phyloP scores from a whole-genome alignment of 2,888 invertebrate species.

The Drosophila barbarae region DNA sequence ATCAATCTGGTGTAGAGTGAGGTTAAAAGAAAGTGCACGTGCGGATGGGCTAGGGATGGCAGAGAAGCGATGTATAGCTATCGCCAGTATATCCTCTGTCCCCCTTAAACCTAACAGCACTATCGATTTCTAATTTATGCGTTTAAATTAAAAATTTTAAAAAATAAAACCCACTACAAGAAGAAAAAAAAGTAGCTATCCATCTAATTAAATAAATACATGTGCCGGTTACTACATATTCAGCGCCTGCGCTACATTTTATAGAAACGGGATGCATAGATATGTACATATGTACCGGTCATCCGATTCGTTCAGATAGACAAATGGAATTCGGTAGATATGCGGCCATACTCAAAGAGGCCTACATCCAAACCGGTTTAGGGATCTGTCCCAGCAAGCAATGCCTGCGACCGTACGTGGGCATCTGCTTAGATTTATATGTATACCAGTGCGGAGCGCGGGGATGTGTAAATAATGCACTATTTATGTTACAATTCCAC shows the following conservation, averaged over 20 bases:
- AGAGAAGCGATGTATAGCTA: constrained; percentile 1
- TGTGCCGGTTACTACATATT: neutral
- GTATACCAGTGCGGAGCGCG: neutral
- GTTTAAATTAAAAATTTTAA: neutral
- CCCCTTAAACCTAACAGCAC: neutral
- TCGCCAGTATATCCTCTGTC: neutral
- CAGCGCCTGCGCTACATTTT: constrained; percentile 17
- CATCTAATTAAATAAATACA: neutral
- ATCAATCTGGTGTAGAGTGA: constrained; percentile 37
- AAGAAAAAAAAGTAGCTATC: too few species aligned
- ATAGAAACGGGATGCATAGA: neutral
- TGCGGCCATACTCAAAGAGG: constrained; percentile 1
- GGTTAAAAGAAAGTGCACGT: constrained; percentile 52
- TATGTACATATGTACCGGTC: constrained; percentile 6
- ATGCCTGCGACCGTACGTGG: constrained; percentile 3
- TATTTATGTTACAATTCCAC: neutral
- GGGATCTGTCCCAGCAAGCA: constrained; percentile 1
- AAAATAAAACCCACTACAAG: too few species aligned
- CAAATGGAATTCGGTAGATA: constrained; percentile 8
- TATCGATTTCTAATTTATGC: neutral
- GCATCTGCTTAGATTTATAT: constrained; percentile 6
- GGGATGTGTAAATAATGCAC: neutral
- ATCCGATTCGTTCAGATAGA: constrained; percentile 1
- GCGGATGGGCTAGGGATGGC: constrained; percentile 17
- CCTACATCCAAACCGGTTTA: constrained; percentile 27